Percentiles rank a stretch among this genome's conserved stretches.
These are phyloP conservation scores for Phainopepla nitens DNA, from an alignment of 2,113 vertebrate species.

Conservation along the genomic window DNA sequence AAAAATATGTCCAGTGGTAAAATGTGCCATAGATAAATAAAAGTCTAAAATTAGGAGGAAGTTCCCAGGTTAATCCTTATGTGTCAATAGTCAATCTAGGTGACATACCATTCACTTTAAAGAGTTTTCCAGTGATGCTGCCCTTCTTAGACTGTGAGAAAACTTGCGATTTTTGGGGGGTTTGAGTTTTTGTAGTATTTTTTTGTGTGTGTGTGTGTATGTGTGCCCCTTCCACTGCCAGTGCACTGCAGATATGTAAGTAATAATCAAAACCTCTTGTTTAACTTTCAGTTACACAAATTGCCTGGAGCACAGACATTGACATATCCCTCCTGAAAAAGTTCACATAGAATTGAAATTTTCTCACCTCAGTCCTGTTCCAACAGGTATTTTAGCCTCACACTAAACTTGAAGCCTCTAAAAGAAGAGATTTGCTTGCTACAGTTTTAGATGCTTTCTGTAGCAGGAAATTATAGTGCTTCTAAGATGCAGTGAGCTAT, in stretches of 20 bases:
- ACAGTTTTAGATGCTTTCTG: not conserved
- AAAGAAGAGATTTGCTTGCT: not conserved
- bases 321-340: not conserved
- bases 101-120: not conserved
- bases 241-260: not conserved
- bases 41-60: not conserved
- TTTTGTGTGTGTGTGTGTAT: not conserved
- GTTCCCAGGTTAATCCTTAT: not conserved
- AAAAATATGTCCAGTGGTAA: not conserved
- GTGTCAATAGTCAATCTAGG: not conserved
- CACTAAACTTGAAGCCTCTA: not conserved
- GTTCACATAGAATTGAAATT: not conserved
- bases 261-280: not conserved
- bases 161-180: accelerated
- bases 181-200: not conserved
- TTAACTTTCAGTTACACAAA: not conserved
- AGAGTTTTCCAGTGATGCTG: not conserved
- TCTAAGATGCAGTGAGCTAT: not conserved
- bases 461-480: not conserved
- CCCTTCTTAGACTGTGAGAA: not conserved
- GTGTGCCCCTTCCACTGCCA: not conserved
- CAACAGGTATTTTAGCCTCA: not conserved
- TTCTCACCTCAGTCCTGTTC: not conserved
- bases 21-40: not conserved
- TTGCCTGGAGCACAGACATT: not conserved